Base-by-base conservation (phyloP, 2,113 vertebrate genomes). In the Meles meles region DNA sequence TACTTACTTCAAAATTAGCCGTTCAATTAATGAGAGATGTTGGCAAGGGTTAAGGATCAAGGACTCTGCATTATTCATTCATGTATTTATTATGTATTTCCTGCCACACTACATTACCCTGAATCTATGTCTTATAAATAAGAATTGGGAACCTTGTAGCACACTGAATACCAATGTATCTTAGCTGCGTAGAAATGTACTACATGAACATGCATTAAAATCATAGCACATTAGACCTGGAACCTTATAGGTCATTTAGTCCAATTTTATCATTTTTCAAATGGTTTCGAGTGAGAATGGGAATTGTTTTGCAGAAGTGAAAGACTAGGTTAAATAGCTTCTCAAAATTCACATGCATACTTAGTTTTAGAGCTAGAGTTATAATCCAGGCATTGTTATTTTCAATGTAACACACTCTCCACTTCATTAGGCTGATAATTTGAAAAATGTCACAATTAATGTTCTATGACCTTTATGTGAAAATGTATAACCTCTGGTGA, bases 41-140 rank as follows among this genome's bases (percentile, higher is more conserved):
- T 97, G 87, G 83, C 49, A 96, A 97, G 80, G 96, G 96, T 97
- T 96, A 98, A 96, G 92, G 97, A 97, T 97, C 97, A 97, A 97
- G 84, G 80, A 94, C 63, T 92, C 57, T 89, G 65, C 82, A 97
- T 98, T 97, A 97, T 97, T 97, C 95, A 97, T 97, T 96, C 71
- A 71, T 92, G 44, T 96, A 90, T 97, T 98, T 98, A 97, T 96
- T 97, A 98, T 95, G 93, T 95, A 97, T 98, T 98, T 98, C 88
- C 94, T 98, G 96, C 77, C 96, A 97, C 88, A 95, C 93, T 97
- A 90, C 91, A 97, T 98, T 98, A 97, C 93, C 81, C 86, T 67
- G 55, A 95, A 88, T 94, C 76, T 79, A 55, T 87, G 88, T 97
- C 97, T 95, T 97, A 97, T 94, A 97, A 97, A 97, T 97, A 97